These are phyloP conservation scores for Serripes groenlandicus DNA, from an alignment of 2,888 invertebrate species.

Conservation along the genomic window DNA sequence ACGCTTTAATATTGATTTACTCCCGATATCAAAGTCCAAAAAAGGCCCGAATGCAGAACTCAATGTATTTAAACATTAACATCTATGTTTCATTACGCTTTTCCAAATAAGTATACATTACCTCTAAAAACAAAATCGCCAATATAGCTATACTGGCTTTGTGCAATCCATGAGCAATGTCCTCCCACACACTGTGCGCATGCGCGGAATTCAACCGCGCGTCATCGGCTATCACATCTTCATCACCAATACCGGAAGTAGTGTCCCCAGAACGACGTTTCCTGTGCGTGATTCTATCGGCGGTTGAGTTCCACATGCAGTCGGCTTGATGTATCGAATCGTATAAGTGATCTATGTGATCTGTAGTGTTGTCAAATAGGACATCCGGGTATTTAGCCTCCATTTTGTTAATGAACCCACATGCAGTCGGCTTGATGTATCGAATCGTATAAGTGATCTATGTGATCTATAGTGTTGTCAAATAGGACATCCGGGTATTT, in stretches of 20 bases:
- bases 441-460: too few relatives aligned
- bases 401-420: constrained; percentile 29
- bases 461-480: too few relatives aligned
- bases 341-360: constrained; percentile 15
- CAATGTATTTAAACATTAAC: too few relatives aligned
- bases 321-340: constrained; percentile 2
- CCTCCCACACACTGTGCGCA: constrained; percentile 22
- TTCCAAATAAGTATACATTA: too few relatives aligned
- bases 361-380: constrained; percentile 8
- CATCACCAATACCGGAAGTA: neutral
- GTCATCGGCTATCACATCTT: neutral
- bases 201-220: neutral
- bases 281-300: neutral
- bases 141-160: constrained; percentile 26
- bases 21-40: too few relatives aligned
- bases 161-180: constrained; percentile 15
- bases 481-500: too few relatives aligned
- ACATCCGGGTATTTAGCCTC: constrained; percentile 18
- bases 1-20: too few relatives aligned
- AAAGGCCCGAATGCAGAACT: too few relatives aligned
- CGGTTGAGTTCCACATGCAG: neutral
- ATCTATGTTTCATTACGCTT: too few relatives aligned
- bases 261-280: neutral
- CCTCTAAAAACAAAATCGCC: constrained; percentile 19
- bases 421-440: too few relatives aligned